Conservation (phyloP, 2,888 invertebrate genomes). For the Caenorhabditis japonica region DNA sequence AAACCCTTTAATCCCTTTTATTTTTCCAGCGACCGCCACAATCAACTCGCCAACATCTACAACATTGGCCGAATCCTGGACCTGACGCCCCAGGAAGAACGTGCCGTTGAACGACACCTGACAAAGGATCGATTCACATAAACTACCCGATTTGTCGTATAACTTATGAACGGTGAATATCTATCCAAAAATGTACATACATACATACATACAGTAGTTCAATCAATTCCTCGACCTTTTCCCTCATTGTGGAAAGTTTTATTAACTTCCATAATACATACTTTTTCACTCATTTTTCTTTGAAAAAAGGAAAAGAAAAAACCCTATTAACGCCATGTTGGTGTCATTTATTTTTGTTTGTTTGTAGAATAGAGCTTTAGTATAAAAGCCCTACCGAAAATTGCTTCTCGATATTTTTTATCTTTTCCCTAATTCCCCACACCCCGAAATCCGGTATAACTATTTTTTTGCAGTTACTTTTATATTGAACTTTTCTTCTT, state of each 20-base stretch:
- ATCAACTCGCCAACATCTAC: constrained; percentile 61
- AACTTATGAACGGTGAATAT: constrained; percentile 19
- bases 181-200: constrained; percentile 6
- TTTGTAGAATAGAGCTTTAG: constrained; percentile 47
- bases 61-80: constrained; percentile 60
- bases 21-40: constrained; percentile 53
- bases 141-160: constrained; percentile 1
- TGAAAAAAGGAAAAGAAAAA: no score
- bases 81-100: constrained; percentile 52
- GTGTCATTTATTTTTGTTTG: constrained; percentile 11
- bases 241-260: no score
- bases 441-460: constrained; percentile 30
- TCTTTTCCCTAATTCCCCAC: not conserved
- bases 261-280: not conserved
- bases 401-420: not conserved
- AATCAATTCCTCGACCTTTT: no score
- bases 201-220: no score
- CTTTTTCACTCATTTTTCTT: not conserved
- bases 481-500: no score
- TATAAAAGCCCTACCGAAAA: not conserved
- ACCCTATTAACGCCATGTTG: constrained; percentile 34
- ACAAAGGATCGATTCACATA: constrained; percentile 50
- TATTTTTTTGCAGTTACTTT: no score
- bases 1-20: no score
- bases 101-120: constrained; percentile 50